Evolutionary conservation across 2,797 vertebrate genomes (phyloP).

Genomic region (Rhabdomys pumilio): DNA sequence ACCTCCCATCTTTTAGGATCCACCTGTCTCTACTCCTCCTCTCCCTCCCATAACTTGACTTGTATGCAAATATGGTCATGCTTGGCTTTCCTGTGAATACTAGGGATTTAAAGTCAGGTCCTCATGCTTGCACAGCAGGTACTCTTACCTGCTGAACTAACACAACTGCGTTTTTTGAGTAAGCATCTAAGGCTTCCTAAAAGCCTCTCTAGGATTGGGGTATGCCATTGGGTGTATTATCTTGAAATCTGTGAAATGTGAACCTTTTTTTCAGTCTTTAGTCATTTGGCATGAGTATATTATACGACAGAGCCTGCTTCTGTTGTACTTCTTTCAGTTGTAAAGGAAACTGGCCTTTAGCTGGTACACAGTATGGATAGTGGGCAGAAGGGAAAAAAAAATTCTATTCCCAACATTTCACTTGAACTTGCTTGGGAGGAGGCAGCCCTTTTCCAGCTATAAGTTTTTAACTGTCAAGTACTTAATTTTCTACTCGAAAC

Average conservation of each 20-base stretch:
- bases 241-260: not conserved
- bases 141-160: not conserved
- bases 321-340: not conserved
- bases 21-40: not conserved
- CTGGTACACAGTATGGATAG: not conserved
- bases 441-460: not conserved
- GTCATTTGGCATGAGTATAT: not conserved
- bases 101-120: not conserved
- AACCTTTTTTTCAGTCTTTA: not conserved
- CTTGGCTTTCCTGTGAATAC: not conserved
- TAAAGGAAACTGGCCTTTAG: not conserved
- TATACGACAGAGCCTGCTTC: not conserved
- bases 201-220: not conserved
- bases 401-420: not conserved
- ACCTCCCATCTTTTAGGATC: not conserved
- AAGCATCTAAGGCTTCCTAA: not conserved
- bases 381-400: not conserved
- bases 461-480: not conserved
- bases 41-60: not conserved
- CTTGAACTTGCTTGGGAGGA: not conserved
- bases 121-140: not conserved
- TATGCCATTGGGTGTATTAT: not conserved
- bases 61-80: not conserved
- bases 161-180: not conserved
- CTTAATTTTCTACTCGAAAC: conserved; percentile 2